Conservation (phyloP, 1,140 invertebrate species). For the Heliothis subflexa region DNA sequence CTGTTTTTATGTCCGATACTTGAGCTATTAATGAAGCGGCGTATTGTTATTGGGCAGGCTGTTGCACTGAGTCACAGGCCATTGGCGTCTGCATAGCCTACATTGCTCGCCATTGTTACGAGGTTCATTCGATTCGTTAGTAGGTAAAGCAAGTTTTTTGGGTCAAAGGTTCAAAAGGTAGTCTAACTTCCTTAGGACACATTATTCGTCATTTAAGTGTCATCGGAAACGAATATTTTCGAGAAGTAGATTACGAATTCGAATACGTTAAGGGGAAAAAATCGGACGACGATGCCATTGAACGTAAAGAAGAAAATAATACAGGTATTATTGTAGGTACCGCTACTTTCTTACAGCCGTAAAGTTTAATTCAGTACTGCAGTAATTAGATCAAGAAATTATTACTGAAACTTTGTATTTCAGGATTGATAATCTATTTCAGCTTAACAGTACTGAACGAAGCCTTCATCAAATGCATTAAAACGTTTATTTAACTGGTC, state of each 20-base stretch:
- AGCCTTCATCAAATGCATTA: conserved; percentile 45
- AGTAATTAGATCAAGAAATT: not conserved
- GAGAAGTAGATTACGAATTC: no score
- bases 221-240: no score
- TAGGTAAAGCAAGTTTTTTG: not conserved
- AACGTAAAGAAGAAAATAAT: no score
- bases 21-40: conserved; percentile 12
- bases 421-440: conserved; percentile 1
- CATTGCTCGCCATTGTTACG: conserved; percentile 13
- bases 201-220: no score
- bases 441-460: not conserved
- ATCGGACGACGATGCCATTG: no score
- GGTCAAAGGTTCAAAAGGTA: not conserved
- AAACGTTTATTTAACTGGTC: conserved; percentile 43
- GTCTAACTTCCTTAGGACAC: no score
- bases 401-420: not conserved
- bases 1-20: not conserved
- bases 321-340: no score
- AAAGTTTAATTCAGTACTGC: no score
- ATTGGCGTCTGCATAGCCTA: conserved; percentile 28
- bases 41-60: conserved; percentile 36
- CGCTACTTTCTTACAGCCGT: no score
- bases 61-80: conserved; percentile 14
- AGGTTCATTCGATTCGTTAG: not conserved
- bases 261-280: no score